Base-by-base conservation (phyloP, 2,797 vertebrate species). In the Otolemur crassicaudatus region DNA sequence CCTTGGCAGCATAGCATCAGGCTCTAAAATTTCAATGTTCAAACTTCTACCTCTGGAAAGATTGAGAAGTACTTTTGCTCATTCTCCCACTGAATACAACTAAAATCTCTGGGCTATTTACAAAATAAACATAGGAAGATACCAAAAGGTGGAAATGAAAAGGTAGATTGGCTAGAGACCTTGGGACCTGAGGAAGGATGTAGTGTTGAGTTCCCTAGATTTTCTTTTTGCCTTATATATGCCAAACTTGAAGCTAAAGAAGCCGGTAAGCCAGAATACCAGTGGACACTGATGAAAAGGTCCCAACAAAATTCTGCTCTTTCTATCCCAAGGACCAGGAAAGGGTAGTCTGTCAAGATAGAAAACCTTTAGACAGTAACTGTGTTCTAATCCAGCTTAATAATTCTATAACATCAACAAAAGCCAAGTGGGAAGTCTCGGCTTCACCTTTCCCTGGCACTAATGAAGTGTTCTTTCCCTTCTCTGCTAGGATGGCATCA, bases 181-280 rank as follows among this genome's bases (percentile, higher is more conserved):
- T 89, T 84, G 77, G n/a, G 67, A 69, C 72, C n/a, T 7, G 37
- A 94, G 27, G 60, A 79, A 60, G 3, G 27, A 73, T 3, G 8
- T 19, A 7, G 25, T 85, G 34, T 67, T 61, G 53, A 76, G 53
- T 86, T 93, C 9, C 23, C 53, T 37, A 65, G 25, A 70, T 61
- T 87, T 95, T 53, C 27, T 70, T 96, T 76, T 76, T 58, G 69
- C 65, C n/a, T 95, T 65, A 73, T 10, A 73, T 69, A 96, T 40
- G 63, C 12, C 37, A 93, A 61, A 53, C 22, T 14, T 56, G 58
- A 7, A 73, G n/a, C 67, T 76, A 61, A 96, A 94, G 93, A 95
- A 94, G 34, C 20, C 16, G 58, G 31, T 49, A 77, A 87, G 31
- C 49, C 85, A 58, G 80, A 93, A 92, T 87, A 72, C 31, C 80